Conservation (phyloP, 2,888 invertebrate species). For the Nasonia oneida region DNA sequence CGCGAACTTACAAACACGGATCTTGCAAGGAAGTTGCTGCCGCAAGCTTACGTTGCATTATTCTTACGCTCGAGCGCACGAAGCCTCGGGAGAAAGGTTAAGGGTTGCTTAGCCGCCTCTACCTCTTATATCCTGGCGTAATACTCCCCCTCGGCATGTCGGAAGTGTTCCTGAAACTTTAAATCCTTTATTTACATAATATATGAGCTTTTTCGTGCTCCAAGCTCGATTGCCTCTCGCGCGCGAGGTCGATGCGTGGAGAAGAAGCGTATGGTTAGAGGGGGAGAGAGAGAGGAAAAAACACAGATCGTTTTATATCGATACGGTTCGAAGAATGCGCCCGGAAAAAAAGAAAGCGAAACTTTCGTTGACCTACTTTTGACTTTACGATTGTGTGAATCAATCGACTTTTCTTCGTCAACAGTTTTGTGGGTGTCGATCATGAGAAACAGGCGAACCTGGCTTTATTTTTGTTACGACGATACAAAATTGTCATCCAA, state of each 20-base stretch:
- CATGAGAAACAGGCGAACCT: no score
- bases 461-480: no score
- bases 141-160: constrained; percentile 67
- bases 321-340: background rate
- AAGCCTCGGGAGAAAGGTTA: constrained; percentile 48
- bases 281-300: constrained; percentile 41
- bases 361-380: no score
- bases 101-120: constrained; percentile 58
- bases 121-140: constrained; percentile 61
- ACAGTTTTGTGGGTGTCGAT: no score
- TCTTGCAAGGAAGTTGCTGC: constrained; percentile 26
- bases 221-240: constrained; percentile 52
- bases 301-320: constrained; percentile 10
- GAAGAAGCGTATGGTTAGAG: constrained; percentile 23
- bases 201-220: constrained; percentile 63
- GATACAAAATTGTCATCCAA: background rate
- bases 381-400: no score
- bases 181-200: constrained; percentile 69
- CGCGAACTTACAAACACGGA: background rate
- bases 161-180: constrained; percentile 65
- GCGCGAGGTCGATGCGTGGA: background rate
- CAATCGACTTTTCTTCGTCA: no score
- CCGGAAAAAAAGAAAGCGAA: background rate
- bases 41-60: constrained; percentile 27
- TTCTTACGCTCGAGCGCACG: background rate